These are phyloP conservation scores for Plutomurus gul DNA, from an alignment of 1,140 invertebrate genomes.

Conservation along the genomic window DNA sequence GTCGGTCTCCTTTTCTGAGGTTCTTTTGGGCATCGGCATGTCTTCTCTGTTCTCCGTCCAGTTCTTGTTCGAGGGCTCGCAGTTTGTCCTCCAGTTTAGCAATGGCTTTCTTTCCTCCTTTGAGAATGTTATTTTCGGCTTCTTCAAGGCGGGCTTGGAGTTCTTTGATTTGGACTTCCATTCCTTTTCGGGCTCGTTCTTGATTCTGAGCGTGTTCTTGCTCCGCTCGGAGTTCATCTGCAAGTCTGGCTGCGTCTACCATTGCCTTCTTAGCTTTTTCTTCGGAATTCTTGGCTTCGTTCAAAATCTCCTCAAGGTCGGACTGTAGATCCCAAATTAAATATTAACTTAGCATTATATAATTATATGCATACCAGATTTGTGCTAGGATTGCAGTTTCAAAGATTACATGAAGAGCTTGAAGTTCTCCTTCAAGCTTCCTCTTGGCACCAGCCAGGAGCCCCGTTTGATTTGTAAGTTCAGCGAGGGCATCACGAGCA, in stretches of 20 bases:
- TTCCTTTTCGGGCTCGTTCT: slow-evolving; percentile 95
- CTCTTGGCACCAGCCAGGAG: slow-evolving; percentile 95
- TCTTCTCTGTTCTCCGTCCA: slow-evolving; percentile 76
- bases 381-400: neutral
- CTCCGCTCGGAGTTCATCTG: slow-evolving; percentile 96
- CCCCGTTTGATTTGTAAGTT: slow-evolving; percentile 95
- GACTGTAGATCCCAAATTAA: slow-evolving; percentile 66
- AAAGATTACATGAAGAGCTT: slow-evolving; percentile 79
- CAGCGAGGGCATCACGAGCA: slow-evolving; percentile 71
- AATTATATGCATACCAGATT: neutral
- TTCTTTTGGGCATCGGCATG: slow-evolving; percentile 96
- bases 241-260: slow-evolving; percentile 95
- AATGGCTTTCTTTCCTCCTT: slow-evolving; percentile 97
- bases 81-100: slow-evolving; percentile 95
- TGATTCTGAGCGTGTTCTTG: slow-evolving; percentile 97
- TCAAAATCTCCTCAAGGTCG: slow-evolving; percentile 93
- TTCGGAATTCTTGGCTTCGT: slow-evolving; percentile 93
- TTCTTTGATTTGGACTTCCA: slow-evolving; percentile 98
- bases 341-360: neutral
- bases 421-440: slow-evolving; percentile 95
- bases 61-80: slow-evolving; percentile 92
- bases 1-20: slow-evolving; percentile 91
- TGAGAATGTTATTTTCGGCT: slow-evolving; percentile 93
- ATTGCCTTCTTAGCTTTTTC: slow-evolving; percentile 98
- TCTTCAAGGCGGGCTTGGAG: slow-evolving; percentile 87